A percentile compares a stretch with the other conserved stretches of the same genome.
phyloP scores from a whole-genome alignment of 1,140 invertebrate species.

The Laupala kohalensis region DNA sequence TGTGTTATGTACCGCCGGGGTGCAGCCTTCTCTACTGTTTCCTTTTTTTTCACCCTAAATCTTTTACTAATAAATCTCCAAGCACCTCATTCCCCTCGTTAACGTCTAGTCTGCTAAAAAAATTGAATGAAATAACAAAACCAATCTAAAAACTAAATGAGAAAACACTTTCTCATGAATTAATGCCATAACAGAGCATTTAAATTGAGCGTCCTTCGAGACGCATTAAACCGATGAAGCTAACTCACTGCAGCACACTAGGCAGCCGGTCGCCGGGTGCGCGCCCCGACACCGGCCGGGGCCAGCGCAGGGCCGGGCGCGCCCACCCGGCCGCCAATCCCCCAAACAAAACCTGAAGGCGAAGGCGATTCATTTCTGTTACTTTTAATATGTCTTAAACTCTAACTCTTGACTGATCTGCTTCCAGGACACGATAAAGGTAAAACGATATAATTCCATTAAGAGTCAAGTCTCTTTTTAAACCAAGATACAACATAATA shows the following conservation, averaged over 20 bases:
- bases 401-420: neutral
- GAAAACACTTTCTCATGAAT: neutral
- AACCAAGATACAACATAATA: neutral
- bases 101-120: neutral
- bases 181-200: neutral
- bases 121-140: neutral
- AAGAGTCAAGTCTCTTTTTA: neutral
- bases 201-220: neutral
- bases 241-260: neutral
- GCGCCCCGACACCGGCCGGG: too few species aligned
- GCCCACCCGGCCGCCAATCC: neutral
- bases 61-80: neutral
- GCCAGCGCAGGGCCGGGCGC: too few species aligned
- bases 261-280: neutral
- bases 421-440: constrained; percentile 4
- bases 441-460: neutral
- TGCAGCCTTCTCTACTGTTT: neutral
- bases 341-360: neutral
- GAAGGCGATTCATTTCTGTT: neutral
- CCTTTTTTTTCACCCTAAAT: neutral
- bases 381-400: neutral
- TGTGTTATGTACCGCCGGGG: neutral
- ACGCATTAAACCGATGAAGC: neutral
- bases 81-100: neutral
- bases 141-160: neutral